phyloP scores from a whole-genome alignment of 2,797 vertebrate species.

The Xiphophorus birchmanni region DNA sequence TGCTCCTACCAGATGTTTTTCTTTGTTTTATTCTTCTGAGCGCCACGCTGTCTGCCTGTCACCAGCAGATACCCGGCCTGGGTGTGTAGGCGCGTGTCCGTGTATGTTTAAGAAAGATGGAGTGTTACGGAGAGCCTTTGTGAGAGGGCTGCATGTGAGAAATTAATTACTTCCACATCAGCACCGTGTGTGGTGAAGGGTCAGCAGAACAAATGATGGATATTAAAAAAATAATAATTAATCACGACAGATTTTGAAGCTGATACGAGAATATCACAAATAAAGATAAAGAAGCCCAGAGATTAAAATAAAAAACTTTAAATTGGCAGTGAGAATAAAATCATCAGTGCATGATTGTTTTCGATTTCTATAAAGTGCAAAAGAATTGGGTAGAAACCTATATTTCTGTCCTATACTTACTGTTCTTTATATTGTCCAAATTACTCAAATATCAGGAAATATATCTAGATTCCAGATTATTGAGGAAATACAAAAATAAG shows the following conservation, averaged over 20 bases:
- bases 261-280: not conserved
- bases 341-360: conserved; percentile 29
- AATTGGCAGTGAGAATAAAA: conserved; percentile 8
- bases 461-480: not conserved
- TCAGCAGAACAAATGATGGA: conserved; percentile 34
- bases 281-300: conserved; percentile 15
- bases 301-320: conserved; percentile 27
- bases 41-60: conserved; percentile 71
- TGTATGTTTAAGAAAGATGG: conserved; percentile 17
- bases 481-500: conserved; percentile 38
- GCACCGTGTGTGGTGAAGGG: conserved; percentile 33
- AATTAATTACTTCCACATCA: conserved; percentile 53
- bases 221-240: conserved; percentile 19
- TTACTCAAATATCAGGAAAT: conserved; percentile 7
- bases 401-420: conserved; percentile 28
- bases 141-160: conserved; percentile 29
- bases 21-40: conserved; percentile 63
- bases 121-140: conserved; percentile 42
- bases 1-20: conserved; percentile 74
- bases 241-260: conserved; percentile 21
- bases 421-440: conserved; percentile 41
- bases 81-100: conserved; percentile 30
- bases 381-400: conserved; percentile 26
- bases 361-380: conserved; percentile 13
- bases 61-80: conserved; percentile 61